Percentiles rank a stretch among this genome's conserved stretches.
These are phyloP conservation scores for Spatulosminthurus flaviceps DNA, from an alignment of 2,888 invertebrate species.

Conservation along the genomic window DNA sequence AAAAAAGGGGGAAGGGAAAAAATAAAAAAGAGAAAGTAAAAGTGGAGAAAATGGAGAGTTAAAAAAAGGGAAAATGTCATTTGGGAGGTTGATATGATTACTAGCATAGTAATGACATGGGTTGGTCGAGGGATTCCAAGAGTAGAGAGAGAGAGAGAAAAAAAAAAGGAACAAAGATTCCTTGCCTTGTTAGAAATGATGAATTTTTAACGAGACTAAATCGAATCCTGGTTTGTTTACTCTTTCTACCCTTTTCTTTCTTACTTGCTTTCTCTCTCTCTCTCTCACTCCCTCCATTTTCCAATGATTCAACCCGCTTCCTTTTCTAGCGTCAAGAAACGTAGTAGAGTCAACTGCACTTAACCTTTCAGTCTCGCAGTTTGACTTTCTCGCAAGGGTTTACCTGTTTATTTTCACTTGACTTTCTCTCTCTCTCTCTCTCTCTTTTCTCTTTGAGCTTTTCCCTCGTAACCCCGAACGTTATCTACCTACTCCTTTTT, in stretches of 20 bases:
- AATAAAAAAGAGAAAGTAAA: neutral
- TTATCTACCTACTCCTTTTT: no score
- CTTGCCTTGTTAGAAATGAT: slow-evolving; percentile 44
- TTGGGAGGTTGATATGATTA: slow-evolving; percentile 4
- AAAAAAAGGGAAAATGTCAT: neutral
- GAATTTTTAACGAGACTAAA: slow-evolving; percentile 60
- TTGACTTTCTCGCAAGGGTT: neutral
- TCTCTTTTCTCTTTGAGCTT: neutral
- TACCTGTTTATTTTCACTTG: slow-evolving; percentile 18
- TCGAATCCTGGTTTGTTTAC: slow-evolving; percentile 61
- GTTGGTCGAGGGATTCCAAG: neutral
- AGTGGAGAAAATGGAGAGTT: neutral
- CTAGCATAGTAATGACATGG: neutral
- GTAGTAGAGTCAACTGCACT: neutral
- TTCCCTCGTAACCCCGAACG: no score
- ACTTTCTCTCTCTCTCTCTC: neutral
- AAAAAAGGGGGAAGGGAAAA: neutral
- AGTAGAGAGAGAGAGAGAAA: slow-evolving; percentile 28
- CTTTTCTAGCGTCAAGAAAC: neutral
- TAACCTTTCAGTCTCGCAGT: neutral
- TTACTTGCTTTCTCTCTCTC: neutral
- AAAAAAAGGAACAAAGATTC: neutral
- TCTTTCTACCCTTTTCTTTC: slow-evolving; percentile 31
- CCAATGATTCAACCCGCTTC: neutral
- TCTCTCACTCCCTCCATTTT: neutral